These are phyloP conservation scores for Nixonia krombeini DNA, from an alignment of 1,140 invertebrate species.

Conservation along the genomic window DNA sequence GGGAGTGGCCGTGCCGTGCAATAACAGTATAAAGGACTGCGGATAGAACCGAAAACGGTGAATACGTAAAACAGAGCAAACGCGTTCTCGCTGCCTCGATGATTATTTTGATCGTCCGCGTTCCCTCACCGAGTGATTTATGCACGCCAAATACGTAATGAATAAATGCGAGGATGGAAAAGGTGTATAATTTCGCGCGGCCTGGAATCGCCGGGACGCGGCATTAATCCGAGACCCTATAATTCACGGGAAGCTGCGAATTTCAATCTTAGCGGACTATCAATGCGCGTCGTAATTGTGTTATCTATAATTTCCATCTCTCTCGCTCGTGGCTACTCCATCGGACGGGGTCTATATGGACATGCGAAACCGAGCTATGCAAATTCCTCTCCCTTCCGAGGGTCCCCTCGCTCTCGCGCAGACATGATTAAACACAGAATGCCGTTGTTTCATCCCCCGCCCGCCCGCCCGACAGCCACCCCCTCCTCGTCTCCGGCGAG, in stretches of 20 bases:
- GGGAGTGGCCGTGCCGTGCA: conserved; percentile 63
- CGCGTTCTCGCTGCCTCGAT: too few species aligned
- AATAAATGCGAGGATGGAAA: too few species aligned
- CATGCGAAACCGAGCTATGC: conserved; percentile 35
- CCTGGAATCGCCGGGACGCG: too few species aligned
- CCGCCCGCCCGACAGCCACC: conserved; percentile 20
- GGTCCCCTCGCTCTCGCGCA: conserved; percentile 57
- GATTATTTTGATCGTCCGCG: conserved; percentile 27
- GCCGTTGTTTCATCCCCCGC: conserved; percentile 57
- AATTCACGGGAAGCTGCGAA: conserved; percentile 2
- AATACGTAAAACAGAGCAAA: conserved; percentile 32
- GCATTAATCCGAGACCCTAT: not conserved
- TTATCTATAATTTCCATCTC: conserved; percentile 33
- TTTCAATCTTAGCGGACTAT: conserved; percentile 17
- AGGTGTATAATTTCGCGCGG: too few species aligned
- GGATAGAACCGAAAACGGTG: conserved; percentile 54
- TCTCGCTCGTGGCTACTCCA: conserved; percentile 21
- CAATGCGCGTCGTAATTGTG: conserved; percentile 23
- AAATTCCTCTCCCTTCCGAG: conserved; percentile 42
- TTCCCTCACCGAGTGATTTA: conserved; percentile 11
- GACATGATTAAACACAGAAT: conserved; percentile 71
- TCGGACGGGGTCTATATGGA: conserved; percentile 22
- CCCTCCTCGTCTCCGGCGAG: conserved; percentile 28
- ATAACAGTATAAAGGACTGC: conserved; percentile 63
- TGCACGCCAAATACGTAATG: not conserved